A percentile compares a stretch with the other conserved stretches of the same genome.
phyloP scores from a whole-genome alignment of 2,888 invertebrate species.

The Eutolmus rufibarbis region DNA sequence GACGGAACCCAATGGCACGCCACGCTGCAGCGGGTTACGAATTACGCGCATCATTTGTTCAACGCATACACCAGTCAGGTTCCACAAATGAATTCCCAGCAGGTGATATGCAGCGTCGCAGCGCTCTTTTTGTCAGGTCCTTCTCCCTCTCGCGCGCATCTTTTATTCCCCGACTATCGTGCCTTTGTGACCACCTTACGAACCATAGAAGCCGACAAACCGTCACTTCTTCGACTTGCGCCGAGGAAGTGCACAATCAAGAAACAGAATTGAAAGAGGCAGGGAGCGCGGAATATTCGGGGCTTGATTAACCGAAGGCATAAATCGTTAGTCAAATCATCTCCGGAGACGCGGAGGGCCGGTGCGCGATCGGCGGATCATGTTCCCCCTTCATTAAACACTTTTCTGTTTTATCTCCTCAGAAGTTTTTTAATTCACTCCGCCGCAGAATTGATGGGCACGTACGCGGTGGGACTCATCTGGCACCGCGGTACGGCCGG shows the following conservation, averaged over 20 bases:
- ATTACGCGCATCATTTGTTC: constrained; percentile 38
- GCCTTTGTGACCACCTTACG: neutral
- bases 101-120: constrained; percentile 46
- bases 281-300: neutral
- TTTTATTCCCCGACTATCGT: constrained; percentile 13
- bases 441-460: constrained; percentile 32
- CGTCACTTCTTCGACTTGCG: constrained; percentile 37
- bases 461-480: neutral
- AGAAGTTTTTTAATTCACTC: constrained; percentile 28
- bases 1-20: constrained; percentile 34
- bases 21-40: constrained; percentile 34
- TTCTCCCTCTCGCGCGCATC: neutral
- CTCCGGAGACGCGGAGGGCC: constrained; percentile 16
- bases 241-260: neutral
- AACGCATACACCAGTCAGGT: constrained; percentile 38
- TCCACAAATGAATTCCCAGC: constrained; percentile 46
- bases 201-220: constrained; percentile 36
- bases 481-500: neutral
- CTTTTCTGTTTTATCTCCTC: constrained; percentile 45
- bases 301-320: constrained; percentile 47
- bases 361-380: constrained; percentile 24
- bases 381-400: constrained; percentile 44
- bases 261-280: neutral
- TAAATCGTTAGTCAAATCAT: constrained; percentile 47
- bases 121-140: neutral